A percentile compares a stretch with the other conserved stretches of the same genome.
These are phyloP conservation scores for Riptortus pedestris DNA, from an alignment of 1,140 invertebrate species.

Conservation along the genomic window DNA sequence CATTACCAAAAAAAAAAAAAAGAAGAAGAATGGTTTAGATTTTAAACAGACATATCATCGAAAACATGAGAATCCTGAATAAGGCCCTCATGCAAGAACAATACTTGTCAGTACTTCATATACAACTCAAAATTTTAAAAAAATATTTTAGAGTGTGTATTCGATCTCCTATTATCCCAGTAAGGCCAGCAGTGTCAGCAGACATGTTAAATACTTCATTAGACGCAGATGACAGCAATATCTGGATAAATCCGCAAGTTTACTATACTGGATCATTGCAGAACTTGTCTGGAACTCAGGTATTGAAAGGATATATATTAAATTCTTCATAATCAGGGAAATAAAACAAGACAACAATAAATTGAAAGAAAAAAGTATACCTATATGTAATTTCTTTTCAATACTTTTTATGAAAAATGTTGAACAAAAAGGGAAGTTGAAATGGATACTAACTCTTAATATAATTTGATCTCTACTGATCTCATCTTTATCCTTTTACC, in stretches of 20 bases:
- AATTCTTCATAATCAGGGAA: too few relatives aligned
- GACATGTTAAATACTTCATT: slow-evolving; percentile 41
- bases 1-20: not conserved
- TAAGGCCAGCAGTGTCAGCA: slow-evolving; percentile 56
- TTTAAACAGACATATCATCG: not conserved
- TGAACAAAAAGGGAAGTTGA: too few relatives aligned
- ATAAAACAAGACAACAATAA: too few relatives aligned
- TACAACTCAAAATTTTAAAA: not conserved
- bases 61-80: slow-evolving; percentile 14
- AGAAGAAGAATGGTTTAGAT: too few relatives aligned
- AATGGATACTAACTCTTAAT: too few relatives aligned
- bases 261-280: slow-evolving; percentile 34
- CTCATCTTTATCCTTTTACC: too few relatives aligned
- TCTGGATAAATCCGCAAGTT: slow-evolving; percentile 57
- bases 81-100: slow-evolving; percentile 2
- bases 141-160: slow-evolving; percentile 55
- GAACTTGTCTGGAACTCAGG: slow-evolving; percentile 10
- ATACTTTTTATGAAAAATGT: too few relatives aligned
- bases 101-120: not conserved
- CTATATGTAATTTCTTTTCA: too few relatives aligned
- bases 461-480: too few relatives aligned
- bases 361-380: too few relatives aligned
- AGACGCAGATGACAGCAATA: slow-evolving; percentile 43
- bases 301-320: too few relatives aligned
- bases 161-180: slow-evolving; percentile 64